phyloP scores from a whole-genome alignment of 2,113 vertebrate species.

The Proterorhinus semilunaris region DNA sequence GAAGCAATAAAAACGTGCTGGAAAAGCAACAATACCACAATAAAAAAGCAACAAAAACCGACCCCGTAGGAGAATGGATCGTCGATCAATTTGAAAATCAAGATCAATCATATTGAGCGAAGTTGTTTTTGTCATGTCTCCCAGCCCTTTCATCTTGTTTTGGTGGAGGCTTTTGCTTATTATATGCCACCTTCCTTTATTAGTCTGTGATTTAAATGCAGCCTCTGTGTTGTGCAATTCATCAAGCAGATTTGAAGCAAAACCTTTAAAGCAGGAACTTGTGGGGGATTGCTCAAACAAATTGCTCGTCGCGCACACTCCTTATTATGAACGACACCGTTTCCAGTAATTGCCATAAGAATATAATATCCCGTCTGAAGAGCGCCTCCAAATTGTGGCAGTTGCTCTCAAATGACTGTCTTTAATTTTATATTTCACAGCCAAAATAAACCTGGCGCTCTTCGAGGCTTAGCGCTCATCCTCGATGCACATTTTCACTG shows the following conservation, averaged over 20 bases:
- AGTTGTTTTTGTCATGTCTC: too few species aligned
- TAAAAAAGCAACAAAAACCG: neutral
- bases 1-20: too few species aligned
- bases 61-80: too few species aligned
- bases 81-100: too few species aligned
- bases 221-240: slow-evolving; percentile 24
- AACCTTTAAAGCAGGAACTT: slow-evolving; percentile 26
- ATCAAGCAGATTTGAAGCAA: slow-evolving; percentile 52
- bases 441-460: slow-evolving; percentile 38
- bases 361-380: slow-evolving; percentile 51
- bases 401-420: slow-evolving; percentile 51
- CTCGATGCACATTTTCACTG: slow-evolving; percentile 29
- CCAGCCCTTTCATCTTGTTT: neutral
- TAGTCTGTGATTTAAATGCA: slow-evolving; percentile 29
- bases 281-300: slow-evolving; percentile 36
- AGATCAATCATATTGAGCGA: too few species aligned
- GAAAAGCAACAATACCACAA: too few species aligned
- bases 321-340: slow-evolving; percentile 38
- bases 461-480: slow-evolving; percentile 37
- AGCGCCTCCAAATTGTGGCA: slow-evolving; percentile 48
- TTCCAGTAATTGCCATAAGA: slow-evolving; percentile 56
- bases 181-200: slow-evolving; percentile 10
- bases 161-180: neutral
- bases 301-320: slow-evolving; percentile 49
- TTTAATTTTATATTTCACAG: slow-evolving; percentile 62